These are phyloP conservation scores for Tokudaia muenninki DNA, from an alignment of 2,797 vertebrate species.

Conservation along the genomic window DNA sequence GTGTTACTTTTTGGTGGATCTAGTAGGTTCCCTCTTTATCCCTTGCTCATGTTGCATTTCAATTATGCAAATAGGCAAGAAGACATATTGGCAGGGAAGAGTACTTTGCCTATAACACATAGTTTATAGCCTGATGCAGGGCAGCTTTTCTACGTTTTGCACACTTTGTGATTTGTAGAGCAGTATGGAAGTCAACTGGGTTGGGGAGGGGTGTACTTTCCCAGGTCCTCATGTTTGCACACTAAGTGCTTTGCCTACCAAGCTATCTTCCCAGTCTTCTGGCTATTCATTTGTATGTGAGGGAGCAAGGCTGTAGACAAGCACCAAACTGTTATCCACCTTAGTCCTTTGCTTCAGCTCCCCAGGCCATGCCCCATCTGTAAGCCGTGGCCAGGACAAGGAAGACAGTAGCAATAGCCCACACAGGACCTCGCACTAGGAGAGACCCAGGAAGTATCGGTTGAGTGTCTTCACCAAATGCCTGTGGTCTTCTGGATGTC, in stretches of 20 bases:
- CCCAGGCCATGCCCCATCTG: background rate
- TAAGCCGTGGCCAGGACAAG: background rate
- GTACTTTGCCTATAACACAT: background rate
- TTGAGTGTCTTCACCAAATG: background rate
- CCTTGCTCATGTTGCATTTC: background rate
- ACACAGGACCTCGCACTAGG: fast-evolving
- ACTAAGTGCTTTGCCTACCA: background rate
- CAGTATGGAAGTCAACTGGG: background rate
- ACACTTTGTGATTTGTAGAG: background rate
- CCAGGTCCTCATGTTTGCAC: background rate
- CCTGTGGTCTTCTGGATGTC: background rate
- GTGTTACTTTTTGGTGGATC: slow-evolving; percentile 24
- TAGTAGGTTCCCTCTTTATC: background rate
- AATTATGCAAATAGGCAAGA: background rate
- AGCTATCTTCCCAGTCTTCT: background rate
- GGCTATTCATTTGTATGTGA: background rate
- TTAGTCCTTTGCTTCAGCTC: background rate
- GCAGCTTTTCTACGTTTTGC: background rate
- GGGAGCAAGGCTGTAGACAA: background rate
- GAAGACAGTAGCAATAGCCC: background rate
- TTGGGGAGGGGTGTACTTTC: background rate
- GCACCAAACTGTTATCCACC: background rate
- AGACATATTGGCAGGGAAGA: background rate
- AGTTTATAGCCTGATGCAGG: background rate
- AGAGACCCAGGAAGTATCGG: background rate